Evolutionary conservation across 2,888 invertebrate species (phyloP), one percentile per base, ranked within the genome.

Genomic region (Caenorhabditis imperialis): DNA sequence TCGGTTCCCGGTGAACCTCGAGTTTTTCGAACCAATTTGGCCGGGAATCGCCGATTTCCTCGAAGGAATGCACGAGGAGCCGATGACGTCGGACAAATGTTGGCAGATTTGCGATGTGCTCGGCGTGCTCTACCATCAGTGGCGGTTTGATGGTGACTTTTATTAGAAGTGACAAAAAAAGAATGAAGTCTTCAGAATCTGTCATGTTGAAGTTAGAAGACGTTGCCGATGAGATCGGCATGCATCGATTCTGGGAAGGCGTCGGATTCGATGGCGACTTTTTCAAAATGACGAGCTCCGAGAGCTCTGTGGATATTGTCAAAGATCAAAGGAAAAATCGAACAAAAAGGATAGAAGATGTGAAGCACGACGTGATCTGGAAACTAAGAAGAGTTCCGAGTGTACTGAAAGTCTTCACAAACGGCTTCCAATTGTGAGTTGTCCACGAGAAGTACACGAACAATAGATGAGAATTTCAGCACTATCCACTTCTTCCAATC

Each of bases 61-160:
- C 30, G 16, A 22, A 14, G 33, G 37, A 6, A 22, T 51, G 40
- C 45, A 40, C 16, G 50, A 20, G n/a, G 40, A 50, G 8, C 4
- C 10, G 35, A 23, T 25, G 1, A 38, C 60, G 8, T 18, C 60
- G 1, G 30, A 27, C 20, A 23, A 60, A 3, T 48, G 25, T 18
- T 40, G 35, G 38, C 27, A 38, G 16, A 4, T 33, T 3, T 27
- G 16, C 18, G 65, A 65, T 22, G 22, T 65, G 20, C 55, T 65
- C 6, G 65, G 65, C 38, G 50, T 33, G 1, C 57, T 37, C 18
- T 65, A 65, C 33, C 65, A 65, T 22, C 38, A 65, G 12, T 65
- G 65, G 65, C 22, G 20, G 12, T 57, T 65, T 35, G 22, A 48
- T 20, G 65, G 55, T 47, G 16, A 30, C 30, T 7, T 6, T 30